Evolutionary conservation across 2,797 vertebrate genomes (phyloP).

Genomic region (Sternotherus odoratus): DNA sequence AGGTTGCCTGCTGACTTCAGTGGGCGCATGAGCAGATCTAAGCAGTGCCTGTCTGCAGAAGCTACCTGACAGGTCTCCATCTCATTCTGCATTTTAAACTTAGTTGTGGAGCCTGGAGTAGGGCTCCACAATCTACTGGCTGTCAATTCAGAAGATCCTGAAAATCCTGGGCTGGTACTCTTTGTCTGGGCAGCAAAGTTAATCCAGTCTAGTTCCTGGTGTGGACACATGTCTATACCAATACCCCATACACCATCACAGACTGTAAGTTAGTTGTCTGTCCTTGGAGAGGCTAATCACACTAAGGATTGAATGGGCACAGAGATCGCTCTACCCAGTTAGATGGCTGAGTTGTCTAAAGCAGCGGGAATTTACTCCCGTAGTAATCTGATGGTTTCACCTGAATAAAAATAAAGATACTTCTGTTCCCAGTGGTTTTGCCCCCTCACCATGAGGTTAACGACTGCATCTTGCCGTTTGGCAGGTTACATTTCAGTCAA

Average conservation of each 20-base stretch:
- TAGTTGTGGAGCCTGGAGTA: background rate
- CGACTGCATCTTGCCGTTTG: too few species aligned
- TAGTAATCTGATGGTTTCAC: too few species aligned
- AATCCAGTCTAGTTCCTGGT: background rate
- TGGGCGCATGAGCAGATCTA: background rate
- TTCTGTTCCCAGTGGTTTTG: too few species aligned
- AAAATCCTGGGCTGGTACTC: background rate
- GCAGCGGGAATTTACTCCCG: too few species aligned
- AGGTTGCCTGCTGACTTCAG: background rate
- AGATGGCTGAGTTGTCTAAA: background rate
- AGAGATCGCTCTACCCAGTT: background rate
- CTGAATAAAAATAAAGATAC: too few species aligned
- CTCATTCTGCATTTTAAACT: background rate
- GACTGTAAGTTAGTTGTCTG: background rate
- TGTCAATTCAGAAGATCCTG: background rate
- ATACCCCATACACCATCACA: background rate
- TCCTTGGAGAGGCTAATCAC: background rate
- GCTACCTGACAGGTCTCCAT: background rate
- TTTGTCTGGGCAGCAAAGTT: background rate
- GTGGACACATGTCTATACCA: background rate
- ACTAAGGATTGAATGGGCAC: background rate
- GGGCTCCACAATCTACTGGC: background rate
- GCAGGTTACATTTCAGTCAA: too few species aligned
- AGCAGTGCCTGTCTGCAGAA: background rate
- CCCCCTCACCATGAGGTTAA: too few species aligned